A percentile compares a stretch with the other conserved stretches of the same genome.
Evolutionary conservation across 2,113 vertebrate genomes (phyloP).

Genomic region (Chroicocephalus ridibundus): DNA sequence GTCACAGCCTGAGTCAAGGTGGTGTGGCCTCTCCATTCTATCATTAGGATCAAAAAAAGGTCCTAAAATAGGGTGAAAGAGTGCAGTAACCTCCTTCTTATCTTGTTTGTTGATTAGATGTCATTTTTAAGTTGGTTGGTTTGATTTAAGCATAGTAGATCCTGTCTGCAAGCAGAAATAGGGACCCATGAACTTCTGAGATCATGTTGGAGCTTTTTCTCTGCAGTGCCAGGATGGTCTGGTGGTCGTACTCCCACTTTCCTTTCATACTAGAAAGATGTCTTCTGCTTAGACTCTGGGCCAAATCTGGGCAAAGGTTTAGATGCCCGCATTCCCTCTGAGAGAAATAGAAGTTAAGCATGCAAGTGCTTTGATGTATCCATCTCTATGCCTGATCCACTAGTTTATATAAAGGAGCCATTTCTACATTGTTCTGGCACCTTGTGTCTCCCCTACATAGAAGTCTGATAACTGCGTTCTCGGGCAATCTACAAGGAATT

Average conservation of each 20-base stretch:
- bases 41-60: not conserved
- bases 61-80: not conserved
- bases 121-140: not conserved
- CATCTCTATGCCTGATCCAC: not conserved
- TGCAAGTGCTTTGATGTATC: not conserved
- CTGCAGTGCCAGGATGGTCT: not conserved
- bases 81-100: not conserved
- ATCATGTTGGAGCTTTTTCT: not conserved
- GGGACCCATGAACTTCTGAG: not conserved
- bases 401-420: not conserved
- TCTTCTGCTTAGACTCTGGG: not conserved
- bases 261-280: not conserved
- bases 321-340: not conserved
- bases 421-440: not conserved
- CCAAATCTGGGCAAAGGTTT: not conserved
- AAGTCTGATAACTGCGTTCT: not conserved
- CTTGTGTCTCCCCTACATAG: not conserved
- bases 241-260: not conserved
- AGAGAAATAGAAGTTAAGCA: not conserved
- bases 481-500: not conserved
- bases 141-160: not conserved
- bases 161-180: not conserved
- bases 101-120: not conserved
- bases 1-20: not conserved
- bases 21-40: not conserved